A percentile compares a stretch with the other conserved stretches of the same genome.
Evolutionary conservation across 2,113 vertebrate species (phyloP).

Genomic region (Mesembrinibis cayennensis): DNA sequence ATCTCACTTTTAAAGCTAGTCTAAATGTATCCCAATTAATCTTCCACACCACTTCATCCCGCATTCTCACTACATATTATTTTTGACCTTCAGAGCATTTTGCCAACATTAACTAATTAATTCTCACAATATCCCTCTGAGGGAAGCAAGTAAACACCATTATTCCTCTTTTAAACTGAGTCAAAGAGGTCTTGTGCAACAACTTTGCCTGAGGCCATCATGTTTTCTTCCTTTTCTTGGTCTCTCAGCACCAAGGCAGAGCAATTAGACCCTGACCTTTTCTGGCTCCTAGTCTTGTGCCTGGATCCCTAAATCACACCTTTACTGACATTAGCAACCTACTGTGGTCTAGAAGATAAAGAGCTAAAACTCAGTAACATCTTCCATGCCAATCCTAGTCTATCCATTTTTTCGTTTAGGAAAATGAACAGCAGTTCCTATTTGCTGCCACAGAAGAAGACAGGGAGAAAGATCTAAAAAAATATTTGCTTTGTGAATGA

Average conservation of each 20-base stretch:
- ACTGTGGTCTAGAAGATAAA: not conserved
- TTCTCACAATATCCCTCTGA: not conserved
- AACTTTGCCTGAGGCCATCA: not conserved
- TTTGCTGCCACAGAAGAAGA: not conserved
- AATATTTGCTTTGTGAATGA: slow-evolving; percentile 37
- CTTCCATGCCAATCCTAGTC: not conserved
- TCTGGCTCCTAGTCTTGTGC: not conserved
- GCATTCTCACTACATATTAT: not conserved
- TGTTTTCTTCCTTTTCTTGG: not conserved
- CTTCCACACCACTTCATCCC: not conserved
- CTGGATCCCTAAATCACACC: not conserved
- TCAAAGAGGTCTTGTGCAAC: not conserved
- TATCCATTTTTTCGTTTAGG: not conserved
- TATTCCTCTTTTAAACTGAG: not conserved
- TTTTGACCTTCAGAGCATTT: slow-evolving; percentile 19
- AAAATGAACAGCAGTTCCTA: not conserved
- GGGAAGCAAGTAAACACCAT: not conserved
- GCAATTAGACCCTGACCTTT: slow-evolving; percentile 24
- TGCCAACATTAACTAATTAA: slow-evolving; percentile 6
- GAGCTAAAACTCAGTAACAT: not conserved
- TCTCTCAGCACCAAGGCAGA: not conserved
- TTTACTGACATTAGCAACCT: not conserved
- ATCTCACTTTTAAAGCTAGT: not conserved
- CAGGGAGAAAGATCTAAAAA: slow-evolving; percentile 1
- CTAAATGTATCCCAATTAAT: not conserved